Base-by-base conservation (phyloP, 2,113 vertebrate genomes). In the Setophaga petechia region DNA sequence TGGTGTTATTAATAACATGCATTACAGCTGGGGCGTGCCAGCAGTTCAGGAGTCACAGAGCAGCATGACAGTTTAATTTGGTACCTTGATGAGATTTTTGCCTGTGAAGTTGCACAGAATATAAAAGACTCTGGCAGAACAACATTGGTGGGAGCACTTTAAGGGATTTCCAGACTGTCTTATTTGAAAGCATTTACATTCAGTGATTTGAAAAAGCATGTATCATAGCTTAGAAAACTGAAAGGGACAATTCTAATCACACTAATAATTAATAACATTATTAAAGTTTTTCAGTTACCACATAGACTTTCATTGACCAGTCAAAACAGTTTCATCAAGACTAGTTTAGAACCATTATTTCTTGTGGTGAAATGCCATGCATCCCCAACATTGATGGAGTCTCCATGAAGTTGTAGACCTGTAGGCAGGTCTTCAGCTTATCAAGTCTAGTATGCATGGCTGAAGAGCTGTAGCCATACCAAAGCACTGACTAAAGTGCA, bases 31-130 rank as follows among this genome's bases (percentile, higher is more conserved):
- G 92, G 95, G 90, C 7, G 22, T 86, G 85, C 88, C 88, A 86
- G 82, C 65, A 94, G 95, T 92, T 96, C 92, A 94, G 69, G 76
- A 96, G 93, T 96, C 93, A 95, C 88, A 89, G 72, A 92, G 83
- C 57, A 84, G 92, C 92, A 72, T 96, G 96, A 93, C 95, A 95
- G 90, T 94, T 97, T 96, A 97, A 94, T 96, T 96, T 90, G 92
- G 90, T 93, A 95, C 85, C 79, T 95, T 96, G 96, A 96, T 96
- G 96, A 95, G 93, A 95, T 89, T 95, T 93, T 93, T 96, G 68
- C 68, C 66, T 84, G 76, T 16, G n/a, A 95, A 92, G 68, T 90
- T 94, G 88, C 61, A 39, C 39, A 61, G 95, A 93, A 95, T 97
- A 84, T 89, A 94, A 94, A 95, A 94, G 80, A 84, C 27, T 54